Evolutionary conservation across 2,797 vertebrate genomes (phyloP).

Genomic region (Malacoctenus gilli): DNA sequence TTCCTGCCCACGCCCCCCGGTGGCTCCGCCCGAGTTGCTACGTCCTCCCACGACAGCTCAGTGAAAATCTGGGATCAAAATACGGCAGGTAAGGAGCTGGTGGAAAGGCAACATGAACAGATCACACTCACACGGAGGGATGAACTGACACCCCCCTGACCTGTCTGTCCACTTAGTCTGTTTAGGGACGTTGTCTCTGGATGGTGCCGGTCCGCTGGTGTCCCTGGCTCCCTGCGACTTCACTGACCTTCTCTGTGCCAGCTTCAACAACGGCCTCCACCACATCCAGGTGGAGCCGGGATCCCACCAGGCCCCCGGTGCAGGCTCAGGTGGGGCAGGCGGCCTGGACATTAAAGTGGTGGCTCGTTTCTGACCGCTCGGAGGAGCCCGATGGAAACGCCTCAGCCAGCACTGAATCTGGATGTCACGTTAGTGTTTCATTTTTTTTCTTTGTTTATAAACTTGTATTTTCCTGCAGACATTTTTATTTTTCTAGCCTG

Average conservation of each 20-base stretch:
- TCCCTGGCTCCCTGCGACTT: slow-evolving; percentile 81
- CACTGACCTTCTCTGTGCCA: slow-evolving; percentile 85
- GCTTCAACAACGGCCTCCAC: slow-evolving; percentile 81
- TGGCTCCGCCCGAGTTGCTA: slow-evolving; percentile 80
- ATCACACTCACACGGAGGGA: too few species aligned
- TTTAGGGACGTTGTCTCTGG: slow-evolving; percentile 83
- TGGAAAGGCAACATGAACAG: too few species aligned
- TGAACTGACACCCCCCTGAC: not conserved
- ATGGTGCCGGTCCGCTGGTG: slow-evolving; percentile 86
- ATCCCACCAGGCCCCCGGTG: slow-evolving; percentile 63
- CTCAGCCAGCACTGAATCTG: slow-evolving; percentile 1
- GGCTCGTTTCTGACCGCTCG: slow-evolving; percentile 64
- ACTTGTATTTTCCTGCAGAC: slow-evolving; percentile 30
- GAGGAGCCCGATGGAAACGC: not conserved
- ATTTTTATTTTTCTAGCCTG: slow-evolving; percentile 34
- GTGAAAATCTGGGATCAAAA: slow-evolving; percentile 93
- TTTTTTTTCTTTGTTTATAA: slow-evolving; percentile 1
- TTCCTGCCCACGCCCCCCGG: slow-evolving; percentile 83
- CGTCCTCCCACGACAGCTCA: slow-evolving; percentile 88
- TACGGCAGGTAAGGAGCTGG: slow-evolving; percentile 86
- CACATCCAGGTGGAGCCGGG: slow-evolving; percentile 68
- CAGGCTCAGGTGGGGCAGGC: slow-evolving; percentile 38
- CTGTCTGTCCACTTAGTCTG: too few species aligned
- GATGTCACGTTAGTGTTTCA: not conserved
- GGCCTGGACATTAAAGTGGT: slow-evolving; percentile 66